These are phyloP conservation scores for Pedionomus torquatus DNA, from an alignment of 2,113 vertebrate species.

Conservation along the genomic window DNA sequence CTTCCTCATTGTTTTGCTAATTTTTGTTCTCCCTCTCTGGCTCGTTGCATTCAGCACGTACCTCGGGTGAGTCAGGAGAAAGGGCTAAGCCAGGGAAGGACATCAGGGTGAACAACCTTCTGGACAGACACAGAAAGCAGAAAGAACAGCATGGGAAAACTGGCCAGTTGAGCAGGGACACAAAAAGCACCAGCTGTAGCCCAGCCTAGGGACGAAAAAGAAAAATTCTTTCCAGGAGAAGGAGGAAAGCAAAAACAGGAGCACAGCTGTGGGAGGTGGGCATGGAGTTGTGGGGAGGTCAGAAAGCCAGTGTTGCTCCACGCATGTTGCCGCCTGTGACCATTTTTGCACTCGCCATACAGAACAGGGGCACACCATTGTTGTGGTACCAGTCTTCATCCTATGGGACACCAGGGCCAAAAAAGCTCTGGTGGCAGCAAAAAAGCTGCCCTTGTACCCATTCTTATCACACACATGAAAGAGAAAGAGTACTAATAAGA, in stretches of 20 bases:
- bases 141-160: neutral
- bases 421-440: neutral
- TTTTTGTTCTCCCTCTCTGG: neutral
- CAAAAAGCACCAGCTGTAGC: conserved; percentile 1
- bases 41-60: neutral
- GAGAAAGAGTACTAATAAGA: neutral
- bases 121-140: neutral
- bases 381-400: neutral
- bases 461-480: neutral
- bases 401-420: neutral
- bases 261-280: neutral
- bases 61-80: conserved; percentile 19
- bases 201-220: neutral
- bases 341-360: fast-evolving
- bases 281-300: fast-evolving
- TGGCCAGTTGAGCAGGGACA: neutral
- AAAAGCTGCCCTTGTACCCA: neutral
- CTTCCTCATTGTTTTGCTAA: neutral
- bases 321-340: fast-evolving
- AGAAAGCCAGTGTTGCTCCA: neutral
- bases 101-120: neutral
- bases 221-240: neutral
- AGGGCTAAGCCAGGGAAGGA: neutral
- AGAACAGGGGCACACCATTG: fast-evolving
- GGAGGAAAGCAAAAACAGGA: neutral